Percentiles rank a stretch among this genome's conserved stretches.
Evolutionary conservation across 2,797 vertebrate species (phyloP).

Genomic region (Ctenochaetus hawaiiensis): DNA sequence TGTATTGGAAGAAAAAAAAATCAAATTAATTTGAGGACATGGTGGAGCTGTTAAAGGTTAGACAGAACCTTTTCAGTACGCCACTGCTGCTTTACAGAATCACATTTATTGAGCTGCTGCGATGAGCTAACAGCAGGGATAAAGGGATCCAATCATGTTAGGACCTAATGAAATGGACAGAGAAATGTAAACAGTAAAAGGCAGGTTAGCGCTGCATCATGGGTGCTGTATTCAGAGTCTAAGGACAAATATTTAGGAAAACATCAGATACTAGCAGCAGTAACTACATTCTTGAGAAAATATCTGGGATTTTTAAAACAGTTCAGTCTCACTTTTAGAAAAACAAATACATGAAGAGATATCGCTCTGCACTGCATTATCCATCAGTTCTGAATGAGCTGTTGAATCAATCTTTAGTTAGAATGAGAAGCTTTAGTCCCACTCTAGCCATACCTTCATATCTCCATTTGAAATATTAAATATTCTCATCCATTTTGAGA

Average conservation of each 20-base stretch:
- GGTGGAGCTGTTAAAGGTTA: background rate
- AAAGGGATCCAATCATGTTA: constrained; percentile 28
- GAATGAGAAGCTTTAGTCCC: constrained; percentile 33
- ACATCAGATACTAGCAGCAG: background rate
- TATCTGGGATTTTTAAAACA: constrained; percentile 10
- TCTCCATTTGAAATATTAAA: constrained; percentile 48
- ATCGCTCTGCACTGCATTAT: constrained; percentile 7
- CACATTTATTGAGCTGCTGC: constrained; percentile 14
- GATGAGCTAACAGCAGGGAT: constrained; percentile 17
- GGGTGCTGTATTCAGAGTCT: constrained; percentile 10
- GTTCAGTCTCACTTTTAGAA: constrained; percentile 1
- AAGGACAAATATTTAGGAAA: background rate
- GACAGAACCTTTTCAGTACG: constrained; percentile 12
- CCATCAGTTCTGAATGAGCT: constrained; percentile 34
- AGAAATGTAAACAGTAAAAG: constrained; percentile 19
- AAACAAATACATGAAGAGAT: background rate
- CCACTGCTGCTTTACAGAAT: constrained; percentile 26
- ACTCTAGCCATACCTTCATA: constrained; percentile 1
- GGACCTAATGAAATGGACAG: constrained; percentile 5
- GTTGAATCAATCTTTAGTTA: constrained; percentile 37
- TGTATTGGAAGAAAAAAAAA: background rate
- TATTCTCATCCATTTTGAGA: constrained; percentile 47
- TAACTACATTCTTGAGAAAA: constrained; percentile 1
- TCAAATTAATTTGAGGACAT: constrained; percentile 17
- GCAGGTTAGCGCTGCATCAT: background rate